phyloP scores from a whole-genome alignment of 1,140 invertebrate genomes.

The Metopolophium dirhodum region DNA sequence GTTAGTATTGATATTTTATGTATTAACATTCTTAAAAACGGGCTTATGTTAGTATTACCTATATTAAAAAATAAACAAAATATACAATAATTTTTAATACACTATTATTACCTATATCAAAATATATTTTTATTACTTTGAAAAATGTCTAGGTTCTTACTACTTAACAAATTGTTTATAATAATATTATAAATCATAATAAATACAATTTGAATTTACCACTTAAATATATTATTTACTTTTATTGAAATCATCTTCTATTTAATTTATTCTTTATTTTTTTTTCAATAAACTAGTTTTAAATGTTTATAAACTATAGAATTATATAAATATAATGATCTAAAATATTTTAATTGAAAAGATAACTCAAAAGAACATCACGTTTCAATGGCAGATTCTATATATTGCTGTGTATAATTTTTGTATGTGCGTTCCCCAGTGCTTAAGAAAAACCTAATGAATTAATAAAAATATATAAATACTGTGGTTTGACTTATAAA shows the following conservation, averaged over 20 bases:
- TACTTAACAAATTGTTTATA: neutral
- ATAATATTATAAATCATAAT: neutral
- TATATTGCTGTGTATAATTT: too few species aligned
- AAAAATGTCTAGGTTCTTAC: neutral
- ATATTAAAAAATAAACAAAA: neutral
- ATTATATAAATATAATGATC: neutral
- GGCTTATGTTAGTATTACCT: neutral
- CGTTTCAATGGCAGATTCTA: neutral
- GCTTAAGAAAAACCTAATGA: neutral
- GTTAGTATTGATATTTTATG: slow-evolving; percentile 66
- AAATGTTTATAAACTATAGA: neutral
- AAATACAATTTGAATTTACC: too few species aligned
- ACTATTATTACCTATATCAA: neutral
- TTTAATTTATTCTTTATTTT: too few species aligned
- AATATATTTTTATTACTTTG: neutral
- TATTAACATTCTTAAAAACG: neutral
- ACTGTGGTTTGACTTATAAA: neutral
- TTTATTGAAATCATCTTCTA: too few species aligned
- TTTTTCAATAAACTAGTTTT: neutral
- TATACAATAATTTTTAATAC: neutral
- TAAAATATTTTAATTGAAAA: neutral
- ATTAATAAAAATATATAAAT: neutral
- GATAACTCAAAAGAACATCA: neutral
- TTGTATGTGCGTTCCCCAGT: too few species aligned
- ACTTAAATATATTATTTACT: too few species aligned